Evolutionary conservation across 1,140 invertebrate species (phyloP).

Genomic region (Calycopis cecrops): DNA sequence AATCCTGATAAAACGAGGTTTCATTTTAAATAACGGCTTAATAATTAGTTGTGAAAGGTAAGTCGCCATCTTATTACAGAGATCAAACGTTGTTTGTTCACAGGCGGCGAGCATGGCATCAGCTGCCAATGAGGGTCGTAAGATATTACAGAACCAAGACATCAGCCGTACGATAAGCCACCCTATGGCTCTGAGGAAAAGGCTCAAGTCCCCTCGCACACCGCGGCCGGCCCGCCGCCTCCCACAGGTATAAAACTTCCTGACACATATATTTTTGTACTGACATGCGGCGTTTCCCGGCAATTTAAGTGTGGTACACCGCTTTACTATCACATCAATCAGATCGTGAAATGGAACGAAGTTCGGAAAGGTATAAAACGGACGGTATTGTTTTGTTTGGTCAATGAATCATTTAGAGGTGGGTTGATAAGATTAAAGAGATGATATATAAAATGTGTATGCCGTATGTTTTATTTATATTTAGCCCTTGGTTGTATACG

Average conservation of each 20-base stretch:
- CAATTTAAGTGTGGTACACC: constrained; percentile 16
- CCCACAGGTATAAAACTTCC: constrained; percentile 51
- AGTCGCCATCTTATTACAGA: background rate
- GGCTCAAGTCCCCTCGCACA: constrained; percentile 44
- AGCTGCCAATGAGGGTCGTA: constrained; percentile 57
- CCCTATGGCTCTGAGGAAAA: constrained; percentile 57
- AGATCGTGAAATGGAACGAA: constrained; percentile 1
- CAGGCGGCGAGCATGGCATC: constrained; percentile 67
- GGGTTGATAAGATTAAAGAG: no score
- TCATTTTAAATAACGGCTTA: background rate
- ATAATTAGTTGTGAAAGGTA: constrained; percentile 1
- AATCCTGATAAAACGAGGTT: no score
- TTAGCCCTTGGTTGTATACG: no score
- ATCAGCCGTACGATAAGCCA: constrained; percentile 55
- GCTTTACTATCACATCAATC: constrained; percentile 17
- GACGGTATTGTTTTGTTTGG: no score
- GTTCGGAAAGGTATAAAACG: background rate
- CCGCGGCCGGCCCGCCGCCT: constrained; percentile 53
- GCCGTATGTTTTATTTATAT: no score
- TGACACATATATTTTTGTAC: constrained; percentile 37
- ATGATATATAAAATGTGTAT: no score
- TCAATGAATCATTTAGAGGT: no score
- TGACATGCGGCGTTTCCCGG: constrained; percentile 28
- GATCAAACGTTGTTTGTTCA: constrained; percentile 27
- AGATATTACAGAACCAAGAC: constrained; percentile 58